A percentile compares a stretch with the other conserved stretches of the same genome.
Evolutionary conservation across 2,113 vertebrate species (phyloP).

Genomic region (Cyprichromis sp.): DNA sequence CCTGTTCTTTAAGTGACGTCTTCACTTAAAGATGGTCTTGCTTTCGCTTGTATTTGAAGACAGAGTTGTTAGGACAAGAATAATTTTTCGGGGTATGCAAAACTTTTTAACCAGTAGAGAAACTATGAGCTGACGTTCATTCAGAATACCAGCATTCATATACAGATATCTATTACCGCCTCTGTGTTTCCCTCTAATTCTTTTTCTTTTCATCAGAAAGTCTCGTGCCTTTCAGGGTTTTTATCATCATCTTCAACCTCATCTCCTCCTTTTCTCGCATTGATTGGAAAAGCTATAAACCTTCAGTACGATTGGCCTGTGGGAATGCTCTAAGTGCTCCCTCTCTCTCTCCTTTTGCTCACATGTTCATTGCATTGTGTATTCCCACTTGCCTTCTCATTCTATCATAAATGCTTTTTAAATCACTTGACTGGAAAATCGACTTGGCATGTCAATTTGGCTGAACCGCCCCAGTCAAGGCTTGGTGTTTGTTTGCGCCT

Average conservation of each 20-base stretch:
- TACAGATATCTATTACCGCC: background rate
- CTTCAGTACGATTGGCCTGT: background rate
- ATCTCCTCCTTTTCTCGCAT: slow-evolving; percentile 1
- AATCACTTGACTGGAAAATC: slow-evolving; percentile 65
- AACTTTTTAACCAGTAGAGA: background rate
- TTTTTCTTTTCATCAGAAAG: background rate
- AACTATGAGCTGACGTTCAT: background rate
- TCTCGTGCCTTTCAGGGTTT: background rate
- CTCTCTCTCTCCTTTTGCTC: background rate
- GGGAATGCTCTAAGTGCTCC: slow-evolving; percentile 26
- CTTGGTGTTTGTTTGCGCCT: slow-evolving; percentile 13
- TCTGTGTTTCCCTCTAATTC: background rate
- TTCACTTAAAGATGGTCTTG: background rate
- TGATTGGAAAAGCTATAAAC: slow-evolving; percentile 50
- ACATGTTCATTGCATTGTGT: slow-evolving; percentile 35
- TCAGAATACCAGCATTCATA: background rate
- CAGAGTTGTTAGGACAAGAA: background rate
- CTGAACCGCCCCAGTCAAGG: slow-evolving; percentile 24
- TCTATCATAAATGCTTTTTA: slow-evolving; percentile 54
- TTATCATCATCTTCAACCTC: slow-evolving; percentile 1
- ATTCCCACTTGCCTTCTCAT: slow-evolving; percentile 39
- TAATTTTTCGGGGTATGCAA: background rate
- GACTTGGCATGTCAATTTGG: slow-evolving; percentile 43
- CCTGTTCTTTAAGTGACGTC: background rate
- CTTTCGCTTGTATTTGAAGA: background rate